Evolutionary conservation across 2,797 vertebrate genomes (phyloP), one percentile per base, ranked within the genome.

Genomic region (Nasua narica): DNA sequence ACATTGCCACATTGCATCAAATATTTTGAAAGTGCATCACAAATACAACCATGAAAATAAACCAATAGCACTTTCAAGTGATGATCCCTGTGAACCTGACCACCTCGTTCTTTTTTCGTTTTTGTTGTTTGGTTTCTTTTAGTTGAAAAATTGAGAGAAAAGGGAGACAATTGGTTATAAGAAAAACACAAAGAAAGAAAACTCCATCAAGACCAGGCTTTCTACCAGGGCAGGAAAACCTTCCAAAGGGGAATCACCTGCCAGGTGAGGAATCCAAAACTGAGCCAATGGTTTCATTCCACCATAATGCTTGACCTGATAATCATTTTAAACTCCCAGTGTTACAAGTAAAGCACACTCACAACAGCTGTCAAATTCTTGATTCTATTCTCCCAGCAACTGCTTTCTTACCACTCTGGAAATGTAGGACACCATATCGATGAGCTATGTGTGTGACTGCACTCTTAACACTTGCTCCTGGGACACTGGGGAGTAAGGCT

Each of bases 351-450:
- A 97, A 93, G 96, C 91, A 94, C 85, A 96, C 89, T 97, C 98
- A 97, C 83, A 97, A 58, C 94, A 95, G 96, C 97, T 98, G 98
- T 98, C 98, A 97, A 94, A 97, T 96, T 96, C 89, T 96, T 98
- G 90, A 62, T 81, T 89, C 62, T 98, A 89, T 97, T 97, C 97
- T 96, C 96, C 87, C 72, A 0, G 16, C 92, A 97, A 97, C 93
- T 94, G 95, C 82, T 92, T 72, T 40, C 86, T 94, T 98, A 82
- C 95, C 96, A 79, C 96, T 97, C 96, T 97, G 96, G 95, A 97
- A 93, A 84, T 98, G 97, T 96, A 97, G 91, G 94, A 97, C 90
- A 95, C 2, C 62, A 25, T 48, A 96, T 97, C 96, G 74, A 90
- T 90, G 96, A 97, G 92, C 94, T 94, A 89, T 95, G 91, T 78